Evolutionary conservation across 2,888 invertebrate species (phyloP), one percentile per base, ranked within the genome.

Genomic region (Marronus borbonicus): DNA sequence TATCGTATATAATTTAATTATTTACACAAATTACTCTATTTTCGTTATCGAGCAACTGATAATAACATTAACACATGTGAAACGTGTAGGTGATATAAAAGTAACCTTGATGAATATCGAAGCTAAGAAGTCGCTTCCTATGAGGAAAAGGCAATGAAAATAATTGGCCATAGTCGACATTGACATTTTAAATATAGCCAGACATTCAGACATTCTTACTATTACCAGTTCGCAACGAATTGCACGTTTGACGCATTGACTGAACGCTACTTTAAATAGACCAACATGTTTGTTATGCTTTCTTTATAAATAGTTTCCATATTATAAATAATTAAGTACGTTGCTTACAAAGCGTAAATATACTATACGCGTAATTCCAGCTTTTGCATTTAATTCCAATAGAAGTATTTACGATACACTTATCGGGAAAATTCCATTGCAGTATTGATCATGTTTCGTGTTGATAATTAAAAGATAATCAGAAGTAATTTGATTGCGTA

Each of bases 181-280:
- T 68, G 68, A 68, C 68, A 68, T 68, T 68, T 68, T 68, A 68
- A 50, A 68, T 68, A 28, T 68, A 68, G 44, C 28, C 49, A 50
- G 10, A n/a, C n/a, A n/a, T n/a, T n/a, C n/a, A 24, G 24, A 24
- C 49, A 66, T 66, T 49, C 44, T 66, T 66, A 62, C 66, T 49
- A 50, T 50, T 50, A n/a, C 68, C 14, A 50, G 50, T 12, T 68
- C 50, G 14, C 68, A 68, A 28, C 50, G 49, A 14, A 50, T 28
- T 24, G 31, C 62, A 31, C 4, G 8, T 28, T 14, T 62, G n/a
- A 50, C 50, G 28, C 49, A 50, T 68, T 68, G 50, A 52, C 24
- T 68, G 68, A 68, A 50, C 44, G 1, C 3, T 28, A 50, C 68
- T 68, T 49, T 49, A 68, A 68, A 68, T 68, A 68, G 50, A 68